A percentile compares a stretch with the other conserved stretches of the same genome.
phyloP scores from a whole-genome alignment of 2,888 invertebrate genomes.

The Pristionchus entomophagus region DNA sequence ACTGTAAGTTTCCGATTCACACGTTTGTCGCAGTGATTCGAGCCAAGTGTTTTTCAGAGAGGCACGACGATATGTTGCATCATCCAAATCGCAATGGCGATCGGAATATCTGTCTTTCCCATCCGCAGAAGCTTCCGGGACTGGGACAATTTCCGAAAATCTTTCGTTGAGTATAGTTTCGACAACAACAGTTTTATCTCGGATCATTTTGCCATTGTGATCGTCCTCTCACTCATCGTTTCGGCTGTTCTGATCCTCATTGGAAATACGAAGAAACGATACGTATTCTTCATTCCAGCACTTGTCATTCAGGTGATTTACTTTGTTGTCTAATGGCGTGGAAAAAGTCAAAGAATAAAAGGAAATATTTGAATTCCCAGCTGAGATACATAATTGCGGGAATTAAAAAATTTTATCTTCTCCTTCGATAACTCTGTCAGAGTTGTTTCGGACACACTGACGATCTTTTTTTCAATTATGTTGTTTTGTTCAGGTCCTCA shows the following conservation, averaged over 20 bases:
- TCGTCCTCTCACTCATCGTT: background rate
- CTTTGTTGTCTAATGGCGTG: too few species aligned
- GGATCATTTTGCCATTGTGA: background rate
- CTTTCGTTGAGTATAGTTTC: too few species aligned
- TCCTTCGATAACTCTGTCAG: too few species aligned
- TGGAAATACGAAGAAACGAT: slow-evolving; percentile 15
- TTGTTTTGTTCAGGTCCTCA: too few species aligned
- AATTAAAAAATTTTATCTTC: background rate
- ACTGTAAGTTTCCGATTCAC: background rate
- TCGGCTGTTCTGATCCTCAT: background rate
- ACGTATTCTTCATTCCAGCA: background rate
- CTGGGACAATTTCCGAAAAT: background rate
- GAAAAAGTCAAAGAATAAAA: background rate
- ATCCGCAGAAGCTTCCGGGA: background rate
- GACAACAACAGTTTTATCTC: too few species aligned
- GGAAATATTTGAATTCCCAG: background rate
- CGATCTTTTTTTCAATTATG: too few species aligned
- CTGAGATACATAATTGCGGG: background rate
- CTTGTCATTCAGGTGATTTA: background rate
- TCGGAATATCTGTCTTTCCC: background rate
- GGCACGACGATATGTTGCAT: background rate
- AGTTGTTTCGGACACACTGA: too few species aligned
- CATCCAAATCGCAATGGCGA: background rate
- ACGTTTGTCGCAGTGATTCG: background rate
- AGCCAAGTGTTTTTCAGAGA: background rate